Percentiles rank a stretch among this genome's conserved stretches.
phyloP scores from a whole-genome alignment of 1,140 invertebrate species.

The Rhynchophorus ferrugineus region DNA sequence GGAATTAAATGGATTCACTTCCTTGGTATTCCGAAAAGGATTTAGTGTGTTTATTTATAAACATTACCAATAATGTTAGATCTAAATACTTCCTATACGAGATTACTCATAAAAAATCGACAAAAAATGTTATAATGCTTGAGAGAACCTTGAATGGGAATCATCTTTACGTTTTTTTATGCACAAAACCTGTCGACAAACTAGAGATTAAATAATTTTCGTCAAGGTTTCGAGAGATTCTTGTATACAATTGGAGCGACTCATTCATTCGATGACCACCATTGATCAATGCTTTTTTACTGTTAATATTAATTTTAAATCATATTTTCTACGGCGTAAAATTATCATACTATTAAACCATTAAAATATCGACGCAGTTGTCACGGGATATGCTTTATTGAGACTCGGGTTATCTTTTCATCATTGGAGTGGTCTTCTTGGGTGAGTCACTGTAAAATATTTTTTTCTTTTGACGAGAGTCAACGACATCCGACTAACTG shows the following conservation, averaged over 20 bases:
- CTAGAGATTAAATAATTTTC: conserved; percentile 12
- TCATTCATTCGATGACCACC: too few species aligned
- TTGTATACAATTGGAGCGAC: too few species aligned
- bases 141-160: background rate
- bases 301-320: too few species aligned
- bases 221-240: too few species aligned
- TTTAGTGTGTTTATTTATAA: background rate
- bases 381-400: too few species aligned
- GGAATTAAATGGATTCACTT: too few species aligned
- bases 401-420: conserved; percentile 15
- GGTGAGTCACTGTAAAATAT: conserved; percentile 29
- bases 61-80: background rate
- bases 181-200: conserved; percentile 7
- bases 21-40: too few species aligned
- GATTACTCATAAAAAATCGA: background rate
- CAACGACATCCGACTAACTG: conserved; percentile 26
- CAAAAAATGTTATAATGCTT: background rate
- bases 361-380: too few species aligned
- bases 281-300: too few species aligned
- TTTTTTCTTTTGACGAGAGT: conserved; percentile 16
- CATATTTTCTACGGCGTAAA: too few species aligned
- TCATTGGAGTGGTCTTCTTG: conserved; percentile 26
- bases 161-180: background rate
- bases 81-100: background rate
- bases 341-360: too few species aligned